These are phyloP conservation scores for Troides oblongomaculatus DNA, from an alignment of 2,888 invertebrate species.

Conservation along the genomic window DNA sequence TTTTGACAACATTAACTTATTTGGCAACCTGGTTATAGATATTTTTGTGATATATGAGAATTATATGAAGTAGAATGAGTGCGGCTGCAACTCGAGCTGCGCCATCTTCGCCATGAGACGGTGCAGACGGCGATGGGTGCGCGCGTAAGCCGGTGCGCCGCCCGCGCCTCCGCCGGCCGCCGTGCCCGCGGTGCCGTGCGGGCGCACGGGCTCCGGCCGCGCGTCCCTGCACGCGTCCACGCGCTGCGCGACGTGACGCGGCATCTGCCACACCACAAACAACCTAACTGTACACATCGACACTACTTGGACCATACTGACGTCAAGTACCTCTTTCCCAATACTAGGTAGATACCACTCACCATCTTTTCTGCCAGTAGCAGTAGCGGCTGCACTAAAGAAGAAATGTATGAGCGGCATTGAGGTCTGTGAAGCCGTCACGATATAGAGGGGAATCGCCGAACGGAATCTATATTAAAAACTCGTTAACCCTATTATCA, in stretches of 20 bases:
- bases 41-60: too few relatives aligned
- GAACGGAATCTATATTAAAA: too few relatives aligned
- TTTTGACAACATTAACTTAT: background rate
- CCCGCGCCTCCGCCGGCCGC: constrained; percentile 81
- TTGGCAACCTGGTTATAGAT: background rate
- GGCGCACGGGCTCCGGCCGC: constrained; percentile 81
- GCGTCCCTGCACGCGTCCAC: constrained; percentile 88
- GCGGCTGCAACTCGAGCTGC: constrained; percentile 88
- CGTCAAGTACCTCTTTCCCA: too few relatives aligned
- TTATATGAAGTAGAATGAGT: constrained; percentile 69
- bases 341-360: background rate
- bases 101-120: constrained; percentile 98
- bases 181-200: constrained; percentile 43
- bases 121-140: constrained; percentile 89
- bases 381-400: too few relatives aligned
- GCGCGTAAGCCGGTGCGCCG: constrained; percentile 83
- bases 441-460: too few relatives aligned
- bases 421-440: too few relatives aligned
- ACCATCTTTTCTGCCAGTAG: background rate
- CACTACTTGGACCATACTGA: too few relatives aligned
- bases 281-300: too few relatives aligned
- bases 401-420: too few relatives aligned
- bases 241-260: constrained; percentile 92
- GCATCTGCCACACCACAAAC: constrained; percentile 81
- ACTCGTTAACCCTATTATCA: too few relatives aligned